These are phyloP conservation scores for Macrochelys suwanniensis DNA, from an alignment of 2,797 vertebrate species.

Conservation along the genomic window DNA sequence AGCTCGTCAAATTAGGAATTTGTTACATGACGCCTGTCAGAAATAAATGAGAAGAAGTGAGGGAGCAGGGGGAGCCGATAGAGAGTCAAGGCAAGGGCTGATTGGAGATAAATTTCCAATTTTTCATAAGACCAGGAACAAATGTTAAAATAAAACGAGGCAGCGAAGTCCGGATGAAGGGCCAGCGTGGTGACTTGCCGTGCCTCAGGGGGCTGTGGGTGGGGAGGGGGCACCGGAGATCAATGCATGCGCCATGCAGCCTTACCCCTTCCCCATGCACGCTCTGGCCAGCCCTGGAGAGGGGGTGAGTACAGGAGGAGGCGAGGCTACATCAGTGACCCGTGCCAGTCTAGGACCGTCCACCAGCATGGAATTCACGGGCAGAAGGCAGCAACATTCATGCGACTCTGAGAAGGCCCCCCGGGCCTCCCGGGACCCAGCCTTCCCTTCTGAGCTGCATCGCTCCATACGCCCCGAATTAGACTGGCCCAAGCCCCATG, in stretches of 20 bases:
- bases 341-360: neutral
- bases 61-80: neutral
- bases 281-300: neutral
- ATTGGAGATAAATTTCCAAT: conserved; percentile 38
- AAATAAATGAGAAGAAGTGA: conserved; percentile 45
- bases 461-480: neutral
- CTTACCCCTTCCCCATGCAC: neutral
- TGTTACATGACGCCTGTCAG: conserved; percentile 26
- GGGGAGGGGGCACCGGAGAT: accelerated
- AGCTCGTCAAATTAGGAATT: conserved; percentile 19
- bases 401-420: neutral
- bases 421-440: neutral
- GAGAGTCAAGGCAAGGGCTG: neutral
- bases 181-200: neutral
- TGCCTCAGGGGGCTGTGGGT: neutral
- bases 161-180: neutral
- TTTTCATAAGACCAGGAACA: conserved; percentile 27
- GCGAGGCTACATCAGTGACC: neutral
- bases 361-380: neutral
- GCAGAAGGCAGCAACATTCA: neutral
- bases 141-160: conserved; percentile 31
- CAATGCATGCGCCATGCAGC: neutral
- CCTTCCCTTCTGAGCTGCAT: neutral
- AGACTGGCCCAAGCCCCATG: neutral
- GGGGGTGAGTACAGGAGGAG: neutral